Evolutionary conservation across 2,113 vertebrate genomes (phyloP).

Genomic region (Gymnarchus niloticus): DNA sequence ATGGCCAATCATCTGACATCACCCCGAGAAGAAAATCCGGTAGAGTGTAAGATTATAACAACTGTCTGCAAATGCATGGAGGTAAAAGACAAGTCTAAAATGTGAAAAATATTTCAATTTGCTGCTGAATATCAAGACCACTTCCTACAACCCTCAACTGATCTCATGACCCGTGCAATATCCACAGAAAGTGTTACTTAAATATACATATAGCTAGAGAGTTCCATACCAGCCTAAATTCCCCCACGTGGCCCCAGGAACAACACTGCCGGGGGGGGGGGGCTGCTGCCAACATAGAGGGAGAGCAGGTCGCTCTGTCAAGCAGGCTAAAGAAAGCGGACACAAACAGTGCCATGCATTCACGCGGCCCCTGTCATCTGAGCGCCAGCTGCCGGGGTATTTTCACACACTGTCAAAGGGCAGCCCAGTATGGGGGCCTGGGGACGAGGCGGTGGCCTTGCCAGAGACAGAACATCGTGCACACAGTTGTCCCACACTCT

Average conservation of each 20-base stretch:
- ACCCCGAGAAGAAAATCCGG: neutral
- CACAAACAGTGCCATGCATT: slow-evolving; percentile 28
- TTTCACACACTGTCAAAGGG: slow-evolving; percentile 14
- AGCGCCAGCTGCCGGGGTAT: slow-evolving; percentile 43
- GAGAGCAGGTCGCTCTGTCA: neutral
- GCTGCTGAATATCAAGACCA: too few relatives aligned
- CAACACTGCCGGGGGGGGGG: neutral
- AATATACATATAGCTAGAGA: neutral
- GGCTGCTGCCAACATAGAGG: neutral
- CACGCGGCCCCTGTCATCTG: slow-evolving; percentile 42
- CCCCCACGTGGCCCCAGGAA: neutral
- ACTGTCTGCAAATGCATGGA: neutral
- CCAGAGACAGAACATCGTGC: slow-evolving; percentile 9
- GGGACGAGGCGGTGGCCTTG: neutral
- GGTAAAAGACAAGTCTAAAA: too few relatives aligned
- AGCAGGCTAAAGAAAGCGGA: slow-evolving; percentile 22
- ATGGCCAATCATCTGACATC: neutral
- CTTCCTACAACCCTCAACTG: too few relatives aligned
- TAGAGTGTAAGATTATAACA: neutral
- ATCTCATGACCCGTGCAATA: too few relatives aligned
- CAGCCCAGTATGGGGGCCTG: neutral
- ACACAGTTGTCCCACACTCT: neutral
- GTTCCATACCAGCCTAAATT: neutral
- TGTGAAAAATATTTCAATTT: slow-evolving; percentile 4
- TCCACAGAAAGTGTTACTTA: too few relatives aligned